Base-by-base conservation (phyloP, 2,113 vertebrate species). In the Isichthys henryi region DNA sequence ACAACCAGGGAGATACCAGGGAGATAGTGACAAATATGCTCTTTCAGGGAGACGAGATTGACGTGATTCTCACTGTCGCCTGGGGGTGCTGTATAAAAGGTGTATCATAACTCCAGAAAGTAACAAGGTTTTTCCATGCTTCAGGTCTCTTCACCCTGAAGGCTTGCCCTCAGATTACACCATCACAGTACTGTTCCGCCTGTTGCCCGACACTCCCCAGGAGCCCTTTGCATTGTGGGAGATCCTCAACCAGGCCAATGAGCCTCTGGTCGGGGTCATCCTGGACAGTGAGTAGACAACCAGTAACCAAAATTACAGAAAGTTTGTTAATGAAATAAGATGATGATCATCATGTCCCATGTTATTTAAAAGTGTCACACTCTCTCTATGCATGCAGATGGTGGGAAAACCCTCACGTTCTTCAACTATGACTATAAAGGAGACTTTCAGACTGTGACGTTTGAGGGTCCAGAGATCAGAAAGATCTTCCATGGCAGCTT, bases 191-290 rank as follows among this genome's bases (percentile, higher is more conserved):
- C 96, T 99, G 23, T 98, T 99, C 90, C 96, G 98, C 3, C 95
- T 99, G 90, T 96, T 99, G 53, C 96, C 97, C 0, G 95, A 98
- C 87, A 99, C 98, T 0, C 98, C 98, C 0, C 91, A 96, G 91
- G 98, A 99, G 91, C 98, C 98, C 0, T 99, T 99, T 92, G 98
- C 98, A 84, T 95, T 99, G 49, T 99, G 98, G 98, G 98, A 99
- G 94, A 97, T 99, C 94, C 96, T 99, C 89, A 97, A 99, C 94
- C 95, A 96, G 94, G 92, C 94, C 21, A 97, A 97, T 1, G 96
- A 98, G 88, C 98, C 98, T 0, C 92, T 99, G 92, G 97, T 98
- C 90, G 98, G 98, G 35, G 96, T 99, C 91, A 98, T 99, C 93
- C 95, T 99, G 92, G 98, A 99, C 90, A 98, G 98, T 99, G 96